Evolutionary conservation across 2,113 vertebrate species (phyloP).

Genomic region (Emydocephalus ijimae): DNA sequence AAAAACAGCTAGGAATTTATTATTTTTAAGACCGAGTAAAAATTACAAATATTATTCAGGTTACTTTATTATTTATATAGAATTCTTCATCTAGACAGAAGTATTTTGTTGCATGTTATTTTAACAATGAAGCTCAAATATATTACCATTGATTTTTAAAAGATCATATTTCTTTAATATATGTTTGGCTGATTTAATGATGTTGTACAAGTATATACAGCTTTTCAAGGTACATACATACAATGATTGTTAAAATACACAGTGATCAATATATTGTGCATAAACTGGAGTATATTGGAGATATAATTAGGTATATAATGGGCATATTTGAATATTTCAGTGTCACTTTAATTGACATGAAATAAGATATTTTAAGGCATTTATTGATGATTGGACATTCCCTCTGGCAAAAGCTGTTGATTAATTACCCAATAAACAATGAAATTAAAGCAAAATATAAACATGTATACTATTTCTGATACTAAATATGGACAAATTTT

Average conservation of each 20-base stretch:
- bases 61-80: neutral
- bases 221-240: slow-evolving; percentile 54
- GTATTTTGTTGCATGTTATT: neutral
- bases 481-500: slow-evolving; percentile 63
- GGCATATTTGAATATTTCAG: slow-evolving; percentile 77
- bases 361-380: slow-evolving; percentile 70
- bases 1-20: neutral
- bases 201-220: slow-evolving; percentile 44
- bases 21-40: neutral
- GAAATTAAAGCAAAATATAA: slow-evolving; percentile 71
- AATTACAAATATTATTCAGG: slow-evolving; percentile 10
- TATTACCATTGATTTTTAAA: neutral
- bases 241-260: slow-evolving; percentile 66
- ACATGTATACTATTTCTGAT: slow-evolving; percentile 57
- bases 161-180: slow-evolving; percentile 1
- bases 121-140: neutral
- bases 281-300: slow-evolving; percentile 79
- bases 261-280: slow-evolving; percentile 71
- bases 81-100: neutral
- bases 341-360: slow-evolving; percentile 75
- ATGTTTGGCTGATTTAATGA: slow-evolving; percentile 28
- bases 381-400: slow-evolving; percentile 75
- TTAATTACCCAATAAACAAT: slow-evolving; percentile 71
- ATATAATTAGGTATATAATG: slow-evolving; percentile 80
- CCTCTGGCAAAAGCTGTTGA: slow-evolving; percentile 68